These are phyloP conservation scores for Chaetops frenatus DNA, from an alignment of 2,113 vertebrate species.

Conservation along the genomic window DNA sequence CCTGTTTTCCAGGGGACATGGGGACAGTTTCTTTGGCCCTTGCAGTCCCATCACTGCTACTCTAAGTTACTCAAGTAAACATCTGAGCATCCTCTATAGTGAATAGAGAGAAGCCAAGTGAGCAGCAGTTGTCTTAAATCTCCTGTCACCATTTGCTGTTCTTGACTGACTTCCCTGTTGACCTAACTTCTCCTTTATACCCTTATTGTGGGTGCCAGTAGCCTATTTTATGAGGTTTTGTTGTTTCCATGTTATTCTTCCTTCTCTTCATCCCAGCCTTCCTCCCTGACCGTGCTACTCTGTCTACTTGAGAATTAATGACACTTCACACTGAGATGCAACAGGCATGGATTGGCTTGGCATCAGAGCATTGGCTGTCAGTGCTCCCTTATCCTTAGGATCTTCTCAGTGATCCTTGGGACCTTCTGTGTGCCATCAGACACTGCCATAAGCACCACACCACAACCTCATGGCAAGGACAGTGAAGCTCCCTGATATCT, in stretches of 20 bases:
- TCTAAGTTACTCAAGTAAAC: not conserved
- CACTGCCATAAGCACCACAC: not conserved
- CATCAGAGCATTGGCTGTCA: accelerated
- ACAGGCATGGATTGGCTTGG: not conserved
- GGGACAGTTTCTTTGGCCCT: not conserved
- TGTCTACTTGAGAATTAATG: not conserved
- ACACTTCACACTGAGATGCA: not conserved
- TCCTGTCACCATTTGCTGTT: not conserved
- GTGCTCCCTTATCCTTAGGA: not conserved
- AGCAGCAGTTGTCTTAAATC: not conserved
- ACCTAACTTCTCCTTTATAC: not conserved
- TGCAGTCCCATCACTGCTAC: not conserved
- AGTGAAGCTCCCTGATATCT: not conserved
- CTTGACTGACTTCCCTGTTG: not conserved
- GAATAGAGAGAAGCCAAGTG: not conserved
- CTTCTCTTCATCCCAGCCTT: not conserved
- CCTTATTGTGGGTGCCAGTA: not conserved
- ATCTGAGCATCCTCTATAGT: not conserved
- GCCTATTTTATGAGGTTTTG: not conserved
- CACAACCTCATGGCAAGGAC: not conserved
- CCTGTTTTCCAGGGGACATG: not conserved
- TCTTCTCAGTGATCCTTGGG: not conserved
- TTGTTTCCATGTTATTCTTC: not conserved
- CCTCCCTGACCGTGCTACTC: not conserved
- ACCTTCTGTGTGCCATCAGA: not conserved